These are phyloP conservation scores for Myanophis thanlyinensis DNA, from an alignment of 2,113 vertebrate species.

Conservation along the genomic window DNA sequence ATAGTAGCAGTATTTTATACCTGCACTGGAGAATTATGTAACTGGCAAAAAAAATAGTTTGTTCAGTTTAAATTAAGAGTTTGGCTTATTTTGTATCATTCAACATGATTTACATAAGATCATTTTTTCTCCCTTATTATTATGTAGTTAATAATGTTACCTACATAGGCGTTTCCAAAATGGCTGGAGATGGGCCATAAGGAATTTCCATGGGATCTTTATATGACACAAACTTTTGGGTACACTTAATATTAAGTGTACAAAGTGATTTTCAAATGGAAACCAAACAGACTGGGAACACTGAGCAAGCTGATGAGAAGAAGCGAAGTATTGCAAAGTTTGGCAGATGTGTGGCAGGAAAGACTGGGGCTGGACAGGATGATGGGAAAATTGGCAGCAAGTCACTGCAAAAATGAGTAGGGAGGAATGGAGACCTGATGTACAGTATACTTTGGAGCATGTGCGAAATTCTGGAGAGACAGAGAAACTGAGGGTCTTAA, in stretches of 20 bases:
- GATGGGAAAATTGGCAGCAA: neutral
- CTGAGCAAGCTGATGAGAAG: neutral
- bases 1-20: neutral
- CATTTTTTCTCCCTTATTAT: neutral
- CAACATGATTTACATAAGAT: neutral
- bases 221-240: neutral
- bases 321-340: neutral
- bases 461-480: neutral
- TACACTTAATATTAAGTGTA: neutral
- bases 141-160: neutral
- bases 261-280: neutral
- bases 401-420: neutral
- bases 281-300: neutral
- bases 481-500: neutral
- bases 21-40: neutral
- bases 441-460: neutral
- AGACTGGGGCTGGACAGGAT: neutral
- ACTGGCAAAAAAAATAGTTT: neutral
- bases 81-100: neutral
- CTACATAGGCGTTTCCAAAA: neutral
- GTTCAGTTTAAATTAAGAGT: neutral
- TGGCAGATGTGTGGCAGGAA: neutral
- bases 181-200: neutral
- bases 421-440: neutral
- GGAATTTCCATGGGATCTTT: neutral